A percentile compares a stretch with the other conserved stretches of the same genome.
phyloP scores from a whole-genome alignment of 2,113 vertebrate genomes.

The Guaruba guarouba region DNA sequence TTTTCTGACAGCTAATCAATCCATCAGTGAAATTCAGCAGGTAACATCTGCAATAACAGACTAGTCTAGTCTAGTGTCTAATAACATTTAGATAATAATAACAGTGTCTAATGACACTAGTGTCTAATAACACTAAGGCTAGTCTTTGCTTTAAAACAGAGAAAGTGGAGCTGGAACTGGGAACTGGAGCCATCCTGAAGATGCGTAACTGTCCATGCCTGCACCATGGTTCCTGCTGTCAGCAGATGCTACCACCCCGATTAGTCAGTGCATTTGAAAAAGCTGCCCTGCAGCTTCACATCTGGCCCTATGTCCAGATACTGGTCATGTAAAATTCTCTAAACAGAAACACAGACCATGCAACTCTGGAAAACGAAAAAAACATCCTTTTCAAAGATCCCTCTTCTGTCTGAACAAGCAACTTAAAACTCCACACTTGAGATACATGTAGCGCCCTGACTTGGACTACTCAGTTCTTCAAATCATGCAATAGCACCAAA shows the following conservation, averaged over 20 bases:
- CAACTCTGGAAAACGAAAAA: neutral
- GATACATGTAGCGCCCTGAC: neutral
- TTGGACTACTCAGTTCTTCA: neutral
- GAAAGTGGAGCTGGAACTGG: neutral
- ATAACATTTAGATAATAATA: neutral
- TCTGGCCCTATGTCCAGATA: neutral
- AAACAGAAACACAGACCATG: neutral
- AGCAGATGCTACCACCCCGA: neutral
- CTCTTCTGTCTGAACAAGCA: neutral
- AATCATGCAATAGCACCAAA: neutral
- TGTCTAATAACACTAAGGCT: neutral
- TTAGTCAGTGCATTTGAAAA: neutral
- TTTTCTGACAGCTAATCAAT: neutral
- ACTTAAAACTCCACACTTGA: neutral
- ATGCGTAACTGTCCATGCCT: accelerated
- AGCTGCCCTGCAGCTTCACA: neutral
- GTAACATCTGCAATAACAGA: neutral
- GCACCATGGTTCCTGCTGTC: neutral
- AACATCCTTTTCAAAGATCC: neutral
- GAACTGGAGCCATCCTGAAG: neutral
- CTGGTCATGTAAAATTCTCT: neutral
- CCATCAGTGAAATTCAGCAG: neutral
- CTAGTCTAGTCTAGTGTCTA: neutral
- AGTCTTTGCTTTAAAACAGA: neutral
- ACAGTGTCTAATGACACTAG: neutral